Base-by-base conservation (phyloP, 2,113 vertebrate genomes). In the Ophthalmolycus amberensis region DNA sequence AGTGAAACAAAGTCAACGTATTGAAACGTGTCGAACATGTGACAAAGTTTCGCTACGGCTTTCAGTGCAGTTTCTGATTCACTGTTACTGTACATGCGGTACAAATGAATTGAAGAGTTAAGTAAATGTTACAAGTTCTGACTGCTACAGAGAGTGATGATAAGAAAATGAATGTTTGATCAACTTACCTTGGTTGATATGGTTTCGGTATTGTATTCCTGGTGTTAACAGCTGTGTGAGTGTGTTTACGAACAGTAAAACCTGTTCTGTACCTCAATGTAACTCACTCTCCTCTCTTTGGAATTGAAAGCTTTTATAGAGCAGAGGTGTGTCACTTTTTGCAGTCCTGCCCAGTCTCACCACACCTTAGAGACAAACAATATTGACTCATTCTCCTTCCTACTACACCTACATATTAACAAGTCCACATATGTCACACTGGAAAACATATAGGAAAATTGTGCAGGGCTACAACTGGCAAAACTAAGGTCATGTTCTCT, bases 241-340 rank as follows among this genome's bases (percentile, higher is more conserved):
- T 65, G 63, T 75, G 64, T 65, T 54, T 20, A n/a, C n/a, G 20
- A 64, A 73, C 3, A 75, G 25, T 27, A 11, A 84, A 84, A 63
- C 37, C 44, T 58, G 71, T 67, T 77, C 80, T 37, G 64, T 50
- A 73, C 71, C 46, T 82, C 56, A 12, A 52, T 64, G 72, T 69
- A n/a, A 56, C 68, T 63, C 69, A 18, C 27, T 50, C 58, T 73
- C 37, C 29, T 64, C 44, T 60, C 72, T 14, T 3, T 66, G 63
- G 73, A 69, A 72, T 58, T 73, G 44, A 75, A 62, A 78, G 56
- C 54, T 62, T 80, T 84, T 34, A 63, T 56, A 74, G 38, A 58
- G 66, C 70, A 77, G 70, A 87, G 86, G 88, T 90, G 92, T 85
- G 90, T 86, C 92, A 70, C 75, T 25, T 38, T 29, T 34, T 1